Evolutionary conservation across 2,797 vertebrate genomes (phyloP), one percentile per base, ranked within the genome.

Genomic region (Meriones psammophilus): DNA sequence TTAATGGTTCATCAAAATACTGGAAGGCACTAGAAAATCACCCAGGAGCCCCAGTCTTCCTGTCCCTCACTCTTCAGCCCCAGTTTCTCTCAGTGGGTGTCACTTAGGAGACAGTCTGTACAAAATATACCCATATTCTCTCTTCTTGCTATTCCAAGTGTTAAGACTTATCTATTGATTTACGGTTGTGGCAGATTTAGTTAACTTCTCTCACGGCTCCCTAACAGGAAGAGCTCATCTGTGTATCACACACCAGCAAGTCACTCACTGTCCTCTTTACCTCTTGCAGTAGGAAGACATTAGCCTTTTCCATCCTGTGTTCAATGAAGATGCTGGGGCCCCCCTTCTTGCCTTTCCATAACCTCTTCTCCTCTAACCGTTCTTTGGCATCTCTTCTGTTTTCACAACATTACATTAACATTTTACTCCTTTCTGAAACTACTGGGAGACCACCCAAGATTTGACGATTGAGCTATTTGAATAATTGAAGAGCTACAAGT

Each of bases 11-110:
- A 15, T 39, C 64, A 39, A 33, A 58, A 33, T 17, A 56, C 73
- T 18, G 30, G 22, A 46, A 76, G 39, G 50, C 50, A 18, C 13
- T 26, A n/a, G 28, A 46, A 56, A 33, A 9, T 1, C 1, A 8
- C 1, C 18, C 33, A 14, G 54, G 56, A 56, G 22, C 17, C 26
- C 46, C 42, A 36, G 6, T 56, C 91, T 22, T 76, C 24, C 24
- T 0, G 0, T 20, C 4, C 1, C 1, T 7, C 5, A n/a, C 22
- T 24, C 56, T 69, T 28, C 6, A 7, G 50, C 33, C 50, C 33
- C 56, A 33, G 9, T n/a, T 58, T 30, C 15, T 66, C 22, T 90
- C 28, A 5, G 13, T 30, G 9, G 26, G 24, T 69, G 46, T 73
- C 12, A 56, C n/a, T 17, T 64, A 64, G 28, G n/a, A 71, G 28